These are phyloP conservation scores for Philotrypesis tridentata DNA, from an alignment of 1,140 invertebrate genomes.

Conservation along the genomic window DNA sequence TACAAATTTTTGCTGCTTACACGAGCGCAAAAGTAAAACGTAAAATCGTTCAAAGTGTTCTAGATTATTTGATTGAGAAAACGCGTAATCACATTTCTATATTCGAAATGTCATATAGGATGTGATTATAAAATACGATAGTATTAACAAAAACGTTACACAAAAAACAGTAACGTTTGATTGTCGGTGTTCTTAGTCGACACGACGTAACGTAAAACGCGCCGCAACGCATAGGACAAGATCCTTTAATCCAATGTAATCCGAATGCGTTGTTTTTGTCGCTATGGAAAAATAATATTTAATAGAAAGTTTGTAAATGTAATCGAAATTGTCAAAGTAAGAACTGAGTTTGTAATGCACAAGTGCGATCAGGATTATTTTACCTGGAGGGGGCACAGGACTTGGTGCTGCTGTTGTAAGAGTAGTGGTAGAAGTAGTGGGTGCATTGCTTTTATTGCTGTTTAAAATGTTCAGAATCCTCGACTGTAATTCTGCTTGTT, in stretches of 20 bases:
- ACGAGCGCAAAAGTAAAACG: conserved; percentile 3
- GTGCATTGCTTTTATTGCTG: conserved; percentile 67
- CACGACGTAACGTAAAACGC: conserved; percentile 16
- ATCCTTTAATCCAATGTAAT: neutral
- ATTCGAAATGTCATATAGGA: neutral
- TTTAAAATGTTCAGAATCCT: conserved; percentile 90
- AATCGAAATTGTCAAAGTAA: neutral
- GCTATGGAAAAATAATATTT: conserved; percentile 27
- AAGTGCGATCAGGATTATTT: conserved; percentile 45
- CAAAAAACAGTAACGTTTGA: neutral
- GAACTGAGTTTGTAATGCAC: neutral
- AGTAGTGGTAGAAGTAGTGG: conserved; percentile 53
- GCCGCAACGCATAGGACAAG: conserved; percentile 15
- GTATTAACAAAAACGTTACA: neutral
- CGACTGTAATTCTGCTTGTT: conserved; percentile 86
- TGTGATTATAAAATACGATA: neutral
- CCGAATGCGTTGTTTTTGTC: neutral
- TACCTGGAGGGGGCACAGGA: conserved; percentile 68
- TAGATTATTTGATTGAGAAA: neutral
- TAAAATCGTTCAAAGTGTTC: neutral
- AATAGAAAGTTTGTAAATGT: conserved; percentile 7
- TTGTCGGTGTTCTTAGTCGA: neutral
- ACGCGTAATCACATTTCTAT: neutral
- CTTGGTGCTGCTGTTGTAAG: conserved; percentile 61
- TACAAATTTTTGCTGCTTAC: too few species aligned